Percentiles rank a stretch among this genome's conserved stretches.
Evolutionary conservation across 2,113 vertebrate genomes (phyloP).

Genomic region (Axis porcinus): DNA sequence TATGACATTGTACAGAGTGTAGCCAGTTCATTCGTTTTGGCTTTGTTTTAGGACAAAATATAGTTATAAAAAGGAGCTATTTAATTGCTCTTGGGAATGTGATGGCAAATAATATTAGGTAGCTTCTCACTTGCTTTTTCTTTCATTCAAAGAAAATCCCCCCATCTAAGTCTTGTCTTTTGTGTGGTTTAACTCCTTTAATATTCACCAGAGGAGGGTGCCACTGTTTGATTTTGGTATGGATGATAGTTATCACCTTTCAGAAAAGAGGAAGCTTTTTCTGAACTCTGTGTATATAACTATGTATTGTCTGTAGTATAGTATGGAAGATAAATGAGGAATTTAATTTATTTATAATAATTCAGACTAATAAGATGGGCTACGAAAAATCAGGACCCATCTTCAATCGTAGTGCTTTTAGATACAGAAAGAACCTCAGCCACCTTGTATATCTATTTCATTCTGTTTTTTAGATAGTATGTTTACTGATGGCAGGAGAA

Average conservation of each 20-base stretch:
- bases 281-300: background rate
- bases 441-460: background rate
- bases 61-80: background rate
- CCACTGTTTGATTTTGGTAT: constrained; percentile 22
- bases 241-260: background rate
- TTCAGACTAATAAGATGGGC: background rate
- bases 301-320: background rate
- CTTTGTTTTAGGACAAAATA: constrained; percentile 24
- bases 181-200: constrained; percentile 27
- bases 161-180: background rate
- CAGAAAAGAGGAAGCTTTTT: constrained; percentile 6
- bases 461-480: background rate
- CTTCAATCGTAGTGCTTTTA: background rate
- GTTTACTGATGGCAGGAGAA: background rate
- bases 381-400: background rate
- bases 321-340: background rate
- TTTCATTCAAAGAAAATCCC: background rate
- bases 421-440: background rate
- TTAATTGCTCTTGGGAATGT: background rate
- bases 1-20: background rate
- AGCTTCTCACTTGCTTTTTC: background rate
- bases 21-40: background rate
- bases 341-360: constrained; percentile 34
- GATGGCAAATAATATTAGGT: background rate
- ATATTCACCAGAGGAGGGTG: constrained; percentile 51